Base-by-base conservation (phyloP, 2,113 vertebrate species). In the Nothobranchius kuhntae region DNA sequence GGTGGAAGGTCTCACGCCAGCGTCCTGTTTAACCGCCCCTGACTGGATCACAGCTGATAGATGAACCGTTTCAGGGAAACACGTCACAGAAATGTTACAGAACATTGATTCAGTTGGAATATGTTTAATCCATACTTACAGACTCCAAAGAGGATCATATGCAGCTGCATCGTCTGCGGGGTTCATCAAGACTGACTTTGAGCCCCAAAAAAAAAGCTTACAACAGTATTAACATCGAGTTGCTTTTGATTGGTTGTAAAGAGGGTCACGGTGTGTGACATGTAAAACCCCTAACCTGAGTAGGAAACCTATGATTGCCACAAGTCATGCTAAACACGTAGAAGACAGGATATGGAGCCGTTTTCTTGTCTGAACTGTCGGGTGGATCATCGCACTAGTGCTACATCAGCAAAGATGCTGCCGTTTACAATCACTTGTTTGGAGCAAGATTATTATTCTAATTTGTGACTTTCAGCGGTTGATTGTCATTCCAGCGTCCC, bases 201-300 rank as follows among this genome's bases (percentile, higher is more conserved):
- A 65, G 46, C 9, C 21, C 21, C 1, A 1, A 57, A 21, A 21
- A 6, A 57, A 53, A 2, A 38, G 57, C 67, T 14, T 13, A 21
- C 10, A 15, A 1, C 66, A 56, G 9, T 54, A 13, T 4, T 6
- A 67, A 74, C 77, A 67, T 51, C 4, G 1, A 69, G 75, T 68
- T 53, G 47, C 40, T n/a, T 63, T 35, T 78, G 75, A 75, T 81
- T 81, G 80, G 86, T 30, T 80, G 53, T 0, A 35, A 68, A 75
- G 30, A 58, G n/a, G 63, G 68, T 68, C 68, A 60, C 12, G 9
- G 11, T 0, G 40, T 52, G 24, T 40, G n/a, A 45, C 36, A 57
- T n/a, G 21, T 9, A 6, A 13, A 46, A 58, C 35, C 3, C 0
- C n/a, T 24, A 15, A 3, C 12, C 13, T n/a, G 9, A 50, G 9